A percentile compares a stretch with the other conserved stretches of the same genome.
These are phyloP conservation scores for Prinia subflava DNA, from an alignment of 2,113 vertebrate species.

Conservation along the genomic window DNA sequence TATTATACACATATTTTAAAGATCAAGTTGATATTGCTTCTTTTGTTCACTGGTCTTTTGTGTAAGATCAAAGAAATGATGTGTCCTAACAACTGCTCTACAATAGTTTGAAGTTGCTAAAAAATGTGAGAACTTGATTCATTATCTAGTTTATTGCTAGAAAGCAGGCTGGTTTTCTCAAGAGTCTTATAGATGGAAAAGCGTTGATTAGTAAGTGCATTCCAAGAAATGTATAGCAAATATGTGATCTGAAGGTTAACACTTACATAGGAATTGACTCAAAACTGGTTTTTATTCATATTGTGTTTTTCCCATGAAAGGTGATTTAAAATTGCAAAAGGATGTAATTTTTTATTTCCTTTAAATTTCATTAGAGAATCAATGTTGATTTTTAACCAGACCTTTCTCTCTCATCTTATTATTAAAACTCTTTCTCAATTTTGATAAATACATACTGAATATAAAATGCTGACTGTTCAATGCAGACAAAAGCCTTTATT, in stretches of 20 bases:
- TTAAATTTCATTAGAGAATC: neutral
- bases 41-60: neutral
- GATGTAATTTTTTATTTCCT: neutral
- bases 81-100: neutral
- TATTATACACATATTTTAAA: neutral
- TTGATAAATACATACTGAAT: neutral
- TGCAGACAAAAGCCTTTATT: neutral
- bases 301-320: neutral
- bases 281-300: neutral
- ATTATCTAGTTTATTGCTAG: neutral
- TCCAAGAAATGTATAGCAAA: neutral
- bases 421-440: neutral
- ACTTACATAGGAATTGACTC: neutral
- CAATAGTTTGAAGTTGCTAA: neutral
- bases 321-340: neutral
- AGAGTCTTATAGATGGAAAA: neutral
- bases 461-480: neutral
- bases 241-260: neutral
- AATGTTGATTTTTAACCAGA: neutral
- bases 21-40: neutral
- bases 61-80: neutral
- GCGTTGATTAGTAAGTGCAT: neutral
- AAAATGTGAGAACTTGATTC: neutral
- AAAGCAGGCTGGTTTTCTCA: neutral
- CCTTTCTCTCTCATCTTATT: neutral